Conservation (phyloP, 2,888 invertebrate genomes). For the Drosophila colorata region DNA sequence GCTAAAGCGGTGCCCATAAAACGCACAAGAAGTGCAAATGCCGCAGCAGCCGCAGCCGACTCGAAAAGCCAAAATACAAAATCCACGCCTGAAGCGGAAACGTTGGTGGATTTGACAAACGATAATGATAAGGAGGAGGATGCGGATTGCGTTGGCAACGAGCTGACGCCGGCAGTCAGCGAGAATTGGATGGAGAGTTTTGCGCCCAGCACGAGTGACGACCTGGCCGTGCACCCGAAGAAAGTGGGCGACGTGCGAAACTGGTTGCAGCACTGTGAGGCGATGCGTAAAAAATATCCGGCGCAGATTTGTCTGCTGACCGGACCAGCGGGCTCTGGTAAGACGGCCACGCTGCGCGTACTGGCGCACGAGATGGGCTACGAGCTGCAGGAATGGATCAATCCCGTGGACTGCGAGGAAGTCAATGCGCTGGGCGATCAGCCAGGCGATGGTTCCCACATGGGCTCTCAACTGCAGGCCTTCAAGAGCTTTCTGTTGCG, state of each 20-base stretch:
- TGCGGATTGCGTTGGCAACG: background rate
- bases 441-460: constrained; percentile 48
- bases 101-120: constrained; percentile 39
- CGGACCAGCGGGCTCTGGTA: constrained; percentile 94
- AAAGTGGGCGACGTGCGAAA: constrained; percentile 90
- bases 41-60: constrained; percentile 19
- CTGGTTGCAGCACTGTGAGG: constrained; percentile 87
- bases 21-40: constrained; percentile 39
- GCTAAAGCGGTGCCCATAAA: constrained; percentile 24
- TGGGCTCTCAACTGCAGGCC: constrained; percentile 88
- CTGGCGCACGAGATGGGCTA: constrained; percentile 87
- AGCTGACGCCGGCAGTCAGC: constrained; percentile 1
- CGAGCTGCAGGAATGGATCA: constrained; percentile 91
- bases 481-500: constrained; percentile 92
- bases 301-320: constrained; percentile 89
- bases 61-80: background rate
- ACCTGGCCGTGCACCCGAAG: constrained; percentile 91
- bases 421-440: constrained; percentile 83
- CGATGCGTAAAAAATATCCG: constrained; percentile 70
- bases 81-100: background rate
- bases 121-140: background rate
- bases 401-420: constrained; percentile 90
- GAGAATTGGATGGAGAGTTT: constrained; percentile 88
- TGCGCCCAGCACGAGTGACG: constrained; percentile 87
- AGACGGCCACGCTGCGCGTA: constrained; percentile 90